Base-by-base conservation (phyloP, 1,140 invertebrate species). In the Drosophila parabipectinata region DNA sequence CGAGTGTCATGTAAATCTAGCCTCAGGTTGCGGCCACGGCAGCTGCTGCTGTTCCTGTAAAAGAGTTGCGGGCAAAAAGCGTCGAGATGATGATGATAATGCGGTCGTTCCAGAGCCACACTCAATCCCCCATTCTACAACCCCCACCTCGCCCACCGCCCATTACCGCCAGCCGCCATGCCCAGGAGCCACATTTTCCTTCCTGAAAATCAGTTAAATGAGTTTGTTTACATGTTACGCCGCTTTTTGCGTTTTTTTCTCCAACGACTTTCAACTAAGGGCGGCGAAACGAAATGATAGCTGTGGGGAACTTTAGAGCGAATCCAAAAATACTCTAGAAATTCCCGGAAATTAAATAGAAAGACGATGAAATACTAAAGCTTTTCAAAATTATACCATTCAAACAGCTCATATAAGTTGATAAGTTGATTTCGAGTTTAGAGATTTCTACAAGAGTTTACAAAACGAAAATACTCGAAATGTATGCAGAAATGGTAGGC, bases 151-250 rank as follows among this genome's bases (percentile, higher is more conserved):
- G 9, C 47, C 66, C 32, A n/a, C 62, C 66, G 34, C 71, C 58
- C 68, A 63, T 72, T 72, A 54, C 56, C 5, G 5, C 26, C 54
- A 54, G 24, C 15, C 56, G 21, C 61, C 61, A 68, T 82, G 78
- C 78, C 82, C 81, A 81, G 74, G 73, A 87, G 81, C 82, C 82
- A 81, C 81, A 81, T 82, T 85, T 81, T 81, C 78, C 58, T 81
- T 82, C 74, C 74, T 82, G 78, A 79, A 87, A 88, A 88, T 88
- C 83, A 88, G 83, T 88, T 88, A 88, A 88, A 88, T 88, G 79
- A 88, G 83, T 88, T 88, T 88, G 83, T 88, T 88, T 88, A 83
- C 83, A 88, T 83, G 75, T 81, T 77, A 77, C 71, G 71, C 62
- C 47, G 67, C 45, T 76, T 59, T 53, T 62, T 41, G 37, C 52